Conservation (phyloP, 1,140 invertebrate genomes). For the Drosophila simulans region DNA sequence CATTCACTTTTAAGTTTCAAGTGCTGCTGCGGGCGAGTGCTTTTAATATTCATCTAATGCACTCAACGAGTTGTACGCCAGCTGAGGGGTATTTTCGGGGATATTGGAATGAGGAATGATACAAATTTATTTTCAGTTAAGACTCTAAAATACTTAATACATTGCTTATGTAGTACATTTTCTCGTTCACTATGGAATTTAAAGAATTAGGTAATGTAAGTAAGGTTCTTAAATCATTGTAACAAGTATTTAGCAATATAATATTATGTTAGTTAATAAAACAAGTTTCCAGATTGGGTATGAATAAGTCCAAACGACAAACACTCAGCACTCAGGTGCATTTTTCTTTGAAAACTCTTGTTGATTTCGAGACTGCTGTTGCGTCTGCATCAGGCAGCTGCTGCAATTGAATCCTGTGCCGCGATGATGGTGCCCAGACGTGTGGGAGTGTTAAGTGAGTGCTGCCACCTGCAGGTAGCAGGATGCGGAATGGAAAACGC, state of each 20-base stretch:
- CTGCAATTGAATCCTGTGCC: conserved; percentile 52
- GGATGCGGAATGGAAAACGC: background rate
- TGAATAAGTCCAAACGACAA: background rate
- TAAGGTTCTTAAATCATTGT: no score
- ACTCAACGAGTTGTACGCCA: conserved; percentile 50
- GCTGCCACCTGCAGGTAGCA: conserved; percentile 32
- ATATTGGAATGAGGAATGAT: background rate
- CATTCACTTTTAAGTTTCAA: conserved; percentile 46
- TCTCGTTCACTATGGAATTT: no score
- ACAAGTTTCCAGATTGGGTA: no score
- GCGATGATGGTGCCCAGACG: conserved; percentile 17
- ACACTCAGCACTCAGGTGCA: conserved; percentile 48
- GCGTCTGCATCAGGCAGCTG: conserved; percentile 34
- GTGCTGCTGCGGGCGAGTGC: conserved; percentile 48
- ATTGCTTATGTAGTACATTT: background rate
- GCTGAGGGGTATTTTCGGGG: background rate
- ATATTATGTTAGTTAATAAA: no score
- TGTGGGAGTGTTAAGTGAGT: conserved; percentile 37
- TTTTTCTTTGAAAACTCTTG: conserved; percentile 50
- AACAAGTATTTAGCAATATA: no score
- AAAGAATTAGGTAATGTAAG: no score
- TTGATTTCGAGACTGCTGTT: conserved; percentile 24
- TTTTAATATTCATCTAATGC: conserved; percentile 82
- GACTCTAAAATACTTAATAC: background rate
- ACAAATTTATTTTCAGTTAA: background rate